Percentiles rank a stretch among this genome's conserved stretches.
These are phyloP conservation scores for Aphodius granarius DNA, from an alignment of 2,888 invertebrate genomes.

Conservation along the genomic window DNA sequence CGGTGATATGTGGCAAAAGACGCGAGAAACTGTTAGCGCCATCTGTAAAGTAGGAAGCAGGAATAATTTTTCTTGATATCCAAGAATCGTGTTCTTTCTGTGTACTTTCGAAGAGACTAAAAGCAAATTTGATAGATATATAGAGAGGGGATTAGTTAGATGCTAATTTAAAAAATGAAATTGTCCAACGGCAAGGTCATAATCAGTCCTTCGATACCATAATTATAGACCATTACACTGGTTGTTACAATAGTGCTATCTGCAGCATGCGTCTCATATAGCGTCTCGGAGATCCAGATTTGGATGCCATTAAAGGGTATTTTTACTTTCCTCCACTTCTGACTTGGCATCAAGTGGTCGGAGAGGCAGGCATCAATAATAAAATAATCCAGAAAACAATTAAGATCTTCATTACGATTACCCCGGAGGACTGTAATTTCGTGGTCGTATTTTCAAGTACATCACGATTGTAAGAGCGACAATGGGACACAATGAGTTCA, in stretches of 20 bases:
- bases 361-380: not conserved
- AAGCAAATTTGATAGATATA: no score
- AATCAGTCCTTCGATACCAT: conserved; percentile 10
- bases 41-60: no score
- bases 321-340: not conserved
- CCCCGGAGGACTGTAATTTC: conserved; percentile 19
- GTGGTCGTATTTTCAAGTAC: conserved; percentile 22
- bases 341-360: no score
- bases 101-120: no score
- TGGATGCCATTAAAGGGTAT: not conserved
- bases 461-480: conserved; percentile 20
- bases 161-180: not conserved
- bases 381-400: conserved; percentile 21
- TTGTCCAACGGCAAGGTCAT: conserved; percentile 5
- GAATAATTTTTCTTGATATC: no score
- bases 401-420: conserved; percentile 26
- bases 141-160: no score
- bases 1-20: no score
- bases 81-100: no score
- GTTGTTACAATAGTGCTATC: conserved; percentile 9
- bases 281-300: not conserved
- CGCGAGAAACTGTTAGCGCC: no score
- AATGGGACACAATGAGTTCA: not conserved
- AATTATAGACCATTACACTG: conserved; percentile 4
- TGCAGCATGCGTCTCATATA: not conserved